A percentile compares a stretch with the other conserved stretches of the same genome.
These are phyloP conservation scores for Rhopalosiphum padi DNA, from an alignment of 1,140 invertebrate species.

Conservation along the genomic window DNA sequence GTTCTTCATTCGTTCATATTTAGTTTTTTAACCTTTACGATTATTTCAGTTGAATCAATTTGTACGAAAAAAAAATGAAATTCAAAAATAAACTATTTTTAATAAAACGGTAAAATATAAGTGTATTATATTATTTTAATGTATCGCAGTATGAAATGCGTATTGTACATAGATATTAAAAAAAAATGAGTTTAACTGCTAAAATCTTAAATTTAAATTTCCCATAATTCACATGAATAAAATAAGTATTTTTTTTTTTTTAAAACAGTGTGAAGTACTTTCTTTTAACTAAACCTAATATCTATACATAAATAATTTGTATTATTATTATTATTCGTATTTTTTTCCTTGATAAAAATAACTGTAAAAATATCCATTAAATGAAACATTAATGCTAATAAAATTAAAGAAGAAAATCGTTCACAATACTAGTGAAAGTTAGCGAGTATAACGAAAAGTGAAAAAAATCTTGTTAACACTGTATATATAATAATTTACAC, in stretches of 20 bases:
- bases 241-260: neutral
- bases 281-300: constrained; percentile 13
- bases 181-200: neutral
- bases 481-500: neutral
- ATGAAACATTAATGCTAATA: neutral
- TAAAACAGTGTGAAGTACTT: neutral
- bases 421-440: neutral
- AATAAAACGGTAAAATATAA: constrained; percentile 7
- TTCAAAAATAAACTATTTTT: neutral
- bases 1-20: neutral
- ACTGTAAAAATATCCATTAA: constrained; percentile 17
- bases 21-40: neutral
- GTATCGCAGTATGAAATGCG: neutral
- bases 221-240: neutral
- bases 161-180: neutral
- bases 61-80: neutral
- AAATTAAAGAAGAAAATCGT: neutral
- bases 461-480: neutral
- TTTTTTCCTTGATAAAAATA: neutral
- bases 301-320: neutral
- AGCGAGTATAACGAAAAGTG: neutral
- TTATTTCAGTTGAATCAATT: neutral
- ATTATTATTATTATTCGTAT: neutral
- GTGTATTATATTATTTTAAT: neutral
- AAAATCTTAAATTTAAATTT: constrained; percentile 1